Evolutionary conservation across 1,140 invertebrate genomes (phyloP), one percentile per base, ranked within the genome.

Genomic region (Glomeris maerens): DNA sequence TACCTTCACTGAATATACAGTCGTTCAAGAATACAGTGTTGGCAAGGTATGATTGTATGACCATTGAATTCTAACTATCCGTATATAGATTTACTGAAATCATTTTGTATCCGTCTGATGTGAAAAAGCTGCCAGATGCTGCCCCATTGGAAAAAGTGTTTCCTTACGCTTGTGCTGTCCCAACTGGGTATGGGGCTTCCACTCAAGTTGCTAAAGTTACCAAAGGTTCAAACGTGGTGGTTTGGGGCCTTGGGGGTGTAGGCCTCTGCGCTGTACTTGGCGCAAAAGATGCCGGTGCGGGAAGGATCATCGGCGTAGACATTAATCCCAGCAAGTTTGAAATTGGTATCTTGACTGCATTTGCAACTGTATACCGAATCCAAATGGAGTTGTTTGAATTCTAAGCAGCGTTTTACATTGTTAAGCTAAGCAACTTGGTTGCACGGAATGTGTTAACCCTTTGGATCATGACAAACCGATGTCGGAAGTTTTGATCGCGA

Each of bases 201-300:
- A 61, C 95, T 25, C 95, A 96, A 63, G 92, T 87, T n/a, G 91
- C 90, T 7, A 84, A 91, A 68, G 87, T 42, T 7, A 17, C 17
- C 5, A 59, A 75, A 21, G 84, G 80, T 28, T 84, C 83, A 45
- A 84, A 75, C 38, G 91, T 89, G 64, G 92, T 87, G 21, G 81
- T 96, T 54, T 96, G 88, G 82, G 92, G 92, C 10, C 70, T 95
- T 2, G 95, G 95, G 27, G 89, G 91, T 56, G 93, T 99, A 26
- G 95, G 95, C 14, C 68, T 98, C 36, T 91, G 94, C 50, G 73
- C 69, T 27, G 63, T 74, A 20, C 72, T 95, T 67, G 95, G 94
- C 14, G 94, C 91, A 62, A 83, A 84, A 63, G 76, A 76, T 45
- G 86, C 84, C 42, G 90, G 91, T 27, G 94, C 94, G 17, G 75